A percentile compares a stretch with the other conserved stretches of the same genome.
Conservation (phyloP, 2,113 vertebrate species). For the Nipponia nippon region DNA sequence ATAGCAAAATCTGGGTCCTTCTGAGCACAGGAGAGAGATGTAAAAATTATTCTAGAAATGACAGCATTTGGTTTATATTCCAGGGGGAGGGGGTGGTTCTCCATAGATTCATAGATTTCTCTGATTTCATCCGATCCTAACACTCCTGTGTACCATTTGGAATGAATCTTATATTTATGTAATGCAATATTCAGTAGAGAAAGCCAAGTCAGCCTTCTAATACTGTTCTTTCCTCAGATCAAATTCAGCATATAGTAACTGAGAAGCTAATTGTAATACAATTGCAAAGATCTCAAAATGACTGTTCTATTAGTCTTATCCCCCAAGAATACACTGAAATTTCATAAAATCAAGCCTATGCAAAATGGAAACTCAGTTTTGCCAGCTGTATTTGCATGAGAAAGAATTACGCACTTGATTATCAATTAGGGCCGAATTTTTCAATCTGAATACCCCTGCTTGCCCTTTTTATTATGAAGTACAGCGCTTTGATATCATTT, state of each 20-base stretch:
- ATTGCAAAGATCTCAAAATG: constrained; percentile 44
- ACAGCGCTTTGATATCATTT: background rate
- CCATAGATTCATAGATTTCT: constrained; percentile 32
- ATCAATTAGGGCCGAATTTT: background rate
- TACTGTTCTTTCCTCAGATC: constrained; percentile 40
- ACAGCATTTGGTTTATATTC: constrained; percentile 27
- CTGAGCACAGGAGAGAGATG: constrained; percentile 11
- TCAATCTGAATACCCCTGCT: background rate
- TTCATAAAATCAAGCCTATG: background rate
- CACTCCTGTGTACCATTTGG: constrained; percentile 36
- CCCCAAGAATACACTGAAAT: background rate
- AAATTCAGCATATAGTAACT: constrained; percentile 25
- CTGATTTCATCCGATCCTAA: constrained; percentile 5
- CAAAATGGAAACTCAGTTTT: background rate
- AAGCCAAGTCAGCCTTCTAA: constrained; percentile 56
- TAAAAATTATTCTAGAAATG: constrained; percentile 42
- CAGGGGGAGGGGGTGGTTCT: constrained; percentile 29
- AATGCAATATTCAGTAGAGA: constrained; percentile 42
- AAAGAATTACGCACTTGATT: background rate
- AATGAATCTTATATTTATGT: constrained; percentile 61
- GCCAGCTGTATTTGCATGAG: background rate
- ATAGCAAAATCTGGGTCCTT: constrained; percentile 25
- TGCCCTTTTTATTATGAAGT: background rate
- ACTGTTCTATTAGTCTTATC: background rate
- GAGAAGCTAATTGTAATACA: constrained; percentile 24